phyloP scores from a whole-genome alignment of 2,888 invertebrate species.

The Troides aeacus region DNA sequence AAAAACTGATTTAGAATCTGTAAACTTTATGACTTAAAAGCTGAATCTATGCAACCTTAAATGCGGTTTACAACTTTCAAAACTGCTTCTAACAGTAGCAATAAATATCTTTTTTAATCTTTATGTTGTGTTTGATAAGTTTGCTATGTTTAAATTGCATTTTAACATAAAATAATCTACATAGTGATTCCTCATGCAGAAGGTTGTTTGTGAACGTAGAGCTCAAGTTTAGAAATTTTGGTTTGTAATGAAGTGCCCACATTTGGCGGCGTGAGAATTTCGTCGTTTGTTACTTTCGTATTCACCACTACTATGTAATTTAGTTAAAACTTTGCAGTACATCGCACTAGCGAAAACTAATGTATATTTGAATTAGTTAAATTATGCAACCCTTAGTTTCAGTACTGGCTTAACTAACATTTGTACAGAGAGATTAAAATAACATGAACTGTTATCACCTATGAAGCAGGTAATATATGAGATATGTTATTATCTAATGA shows the following conservation, averaged over 20 bases:
- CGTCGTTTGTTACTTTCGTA: not conserved
- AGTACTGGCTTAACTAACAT: too few relatives aligned
- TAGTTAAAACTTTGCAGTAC: constrained; percentile 4
- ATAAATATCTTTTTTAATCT: too few relatives aligned
- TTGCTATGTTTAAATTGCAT: constrained; percentile 1
- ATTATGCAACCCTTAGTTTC: not conserved
- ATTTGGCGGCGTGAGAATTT: not conserved
- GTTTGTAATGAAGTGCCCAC: not conserved
- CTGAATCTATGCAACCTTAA: too few relatives aligned
- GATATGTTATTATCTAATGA: too few relatives aligned
- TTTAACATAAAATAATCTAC: not conserved
- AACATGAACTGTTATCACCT: too few relatives aligned
- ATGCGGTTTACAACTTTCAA: too few relatives aligned
- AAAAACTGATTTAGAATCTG: too few relatives aligned
- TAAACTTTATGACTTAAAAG: too few relatives aligned
- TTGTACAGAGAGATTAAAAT: too few relatives aligned
- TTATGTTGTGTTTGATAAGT: not conserved
- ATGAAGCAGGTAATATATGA: too few relatives aligned
- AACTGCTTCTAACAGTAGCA: too few relatives aligned
- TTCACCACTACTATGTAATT: not conserved
- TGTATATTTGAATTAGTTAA: not conserved
- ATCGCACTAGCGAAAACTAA: not conserved
- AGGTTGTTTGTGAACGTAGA: not conserved
- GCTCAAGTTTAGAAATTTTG: not conserved
- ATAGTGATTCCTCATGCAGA: not conserved